These are phyloP conservation scores for Meloidogyne chitwoodi DNA, from an alignment of 1,140 invertebrate genomes.

Conservation along the genomic window DNA sequence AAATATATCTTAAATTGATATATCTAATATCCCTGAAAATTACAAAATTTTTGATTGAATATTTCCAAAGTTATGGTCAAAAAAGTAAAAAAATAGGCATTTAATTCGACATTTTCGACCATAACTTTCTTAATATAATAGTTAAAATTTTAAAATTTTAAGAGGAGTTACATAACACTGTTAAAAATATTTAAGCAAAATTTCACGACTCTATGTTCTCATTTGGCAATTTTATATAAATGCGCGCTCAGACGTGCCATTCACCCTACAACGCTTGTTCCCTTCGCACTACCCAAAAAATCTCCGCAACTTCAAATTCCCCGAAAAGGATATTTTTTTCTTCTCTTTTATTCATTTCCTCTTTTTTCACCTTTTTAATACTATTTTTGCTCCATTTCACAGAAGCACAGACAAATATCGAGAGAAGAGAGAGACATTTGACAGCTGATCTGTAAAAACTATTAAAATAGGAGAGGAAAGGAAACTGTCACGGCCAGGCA, in stretches of 20 bases:
- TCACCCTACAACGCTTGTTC: background rate
- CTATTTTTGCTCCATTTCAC: background rate
- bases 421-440: background rate
- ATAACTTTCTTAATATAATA: background rate
- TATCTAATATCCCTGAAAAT: background rate
- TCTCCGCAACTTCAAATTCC: background rate
- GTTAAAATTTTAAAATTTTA: background rate
- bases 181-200: background rate
- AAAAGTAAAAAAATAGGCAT: background rate
- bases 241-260: background rate
- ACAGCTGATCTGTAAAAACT: background rate
- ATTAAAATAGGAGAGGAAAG: background rate
- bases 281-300: background rate
- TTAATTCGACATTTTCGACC: background rate
- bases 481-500: background rate
- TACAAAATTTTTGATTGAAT: background rate
- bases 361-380: background rate
- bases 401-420: background rate
- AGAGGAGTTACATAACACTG: background rate
- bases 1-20: background rate
- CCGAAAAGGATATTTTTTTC: background rate
- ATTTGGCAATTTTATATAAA: background rate
- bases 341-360: background rate
- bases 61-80: background rate
- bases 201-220: background rate